Conservation (phyloP, 2,113 vertebrate genomes). For the Crotophaga sulcirostris region DNA sequence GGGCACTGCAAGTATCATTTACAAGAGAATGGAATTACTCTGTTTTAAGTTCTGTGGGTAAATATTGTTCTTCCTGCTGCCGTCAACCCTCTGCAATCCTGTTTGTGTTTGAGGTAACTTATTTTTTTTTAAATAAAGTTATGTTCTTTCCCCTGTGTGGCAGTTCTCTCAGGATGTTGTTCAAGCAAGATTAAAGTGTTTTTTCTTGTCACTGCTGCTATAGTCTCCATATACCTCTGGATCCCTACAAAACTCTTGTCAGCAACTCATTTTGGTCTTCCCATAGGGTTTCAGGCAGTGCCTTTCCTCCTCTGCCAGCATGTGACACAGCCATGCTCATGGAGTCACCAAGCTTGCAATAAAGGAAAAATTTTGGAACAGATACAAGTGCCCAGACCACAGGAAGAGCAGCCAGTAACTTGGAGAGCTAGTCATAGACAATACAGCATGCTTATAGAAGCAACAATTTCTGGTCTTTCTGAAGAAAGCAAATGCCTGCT, state of each 20-base stretch:
- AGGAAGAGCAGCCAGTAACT: neutral
- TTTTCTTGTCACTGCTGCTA: neutral
- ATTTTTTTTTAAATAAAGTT: slow-evolving; percentile 68
- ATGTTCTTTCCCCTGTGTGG: neutral
- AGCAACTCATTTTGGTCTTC: neutral
- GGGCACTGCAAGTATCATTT: neutral
- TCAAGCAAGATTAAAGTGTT: neutral
- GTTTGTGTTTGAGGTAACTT: slow-evolving; percentile 52
- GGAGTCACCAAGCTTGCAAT: neutral
- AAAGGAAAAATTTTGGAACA: neutral
- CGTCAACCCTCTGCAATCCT: neutral
- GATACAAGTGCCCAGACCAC: neutral
- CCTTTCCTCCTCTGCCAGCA: neutral
- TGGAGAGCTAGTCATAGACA: neutral
- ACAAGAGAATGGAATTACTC: neutral
- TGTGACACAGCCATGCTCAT: neutral
- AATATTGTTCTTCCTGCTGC: slow-evolving; percentile 7
- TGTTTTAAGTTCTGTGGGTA: neutral
- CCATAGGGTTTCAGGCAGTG: neutral
- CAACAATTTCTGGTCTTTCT: neutral
- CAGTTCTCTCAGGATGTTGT: neutral
- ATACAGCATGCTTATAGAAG: neutral
- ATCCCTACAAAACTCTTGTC: neutral
- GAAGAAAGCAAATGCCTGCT: neutral
- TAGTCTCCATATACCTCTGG: neutral